These are phyloP conservation scores for Chunga burmeisteri DNA, from an alignment of 2,113 vertebrate species.

Conservation along the genomic window DNA sequence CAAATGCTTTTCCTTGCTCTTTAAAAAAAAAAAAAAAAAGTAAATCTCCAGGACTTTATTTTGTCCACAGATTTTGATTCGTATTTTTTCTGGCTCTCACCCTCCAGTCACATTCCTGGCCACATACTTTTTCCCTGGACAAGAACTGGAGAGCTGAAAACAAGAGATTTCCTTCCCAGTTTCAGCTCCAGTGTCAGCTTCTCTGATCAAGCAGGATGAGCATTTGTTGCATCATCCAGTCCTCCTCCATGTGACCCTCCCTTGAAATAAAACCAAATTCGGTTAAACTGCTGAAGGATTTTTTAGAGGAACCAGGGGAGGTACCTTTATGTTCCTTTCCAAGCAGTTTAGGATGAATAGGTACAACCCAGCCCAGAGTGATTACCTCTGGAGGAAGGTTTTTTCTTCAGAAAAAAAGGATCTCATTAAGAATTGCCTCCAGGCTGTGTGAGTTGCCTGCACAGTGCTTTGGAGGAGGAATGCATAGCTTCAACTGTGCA, in stretches of 20 bases:
- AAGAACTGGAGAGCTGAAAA: background rate
- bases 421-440: background rate
- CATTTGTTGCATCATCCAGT: background rate
- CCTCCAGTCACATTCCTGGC: background rate
- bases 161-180: background rate
- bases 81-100: background rate
- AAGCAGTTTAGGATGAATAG: background rate
- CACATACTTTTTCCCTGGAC: background rate
- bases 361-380: background rate
- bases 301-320: background rate
- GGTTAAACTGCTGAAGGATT: background rate
- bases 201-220: background rate
- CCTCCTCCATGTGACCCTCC: background rate
- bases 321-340: background rate
- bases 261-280: background rate
- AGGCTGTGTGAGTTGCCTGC: background rate
- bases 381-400: background rate
- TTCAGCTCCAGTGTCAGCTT: background rate
- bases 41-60: background rate
- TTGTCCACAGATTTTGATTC: background rate
- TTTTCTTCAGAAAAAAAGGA: slow-evolving; percentile 5
- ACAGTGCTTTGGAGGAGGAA: background rate
- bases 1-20: background rate
- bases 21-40: background rate
- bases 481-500: background rate